Percentiles rank a stretch among this genome's conserved stretches.
These are phyloP conservation scores for Dynastes hyllus DNA, from an alignment of 2,888 invertebrate genomes.

Conservation along the genomic window DNA sequence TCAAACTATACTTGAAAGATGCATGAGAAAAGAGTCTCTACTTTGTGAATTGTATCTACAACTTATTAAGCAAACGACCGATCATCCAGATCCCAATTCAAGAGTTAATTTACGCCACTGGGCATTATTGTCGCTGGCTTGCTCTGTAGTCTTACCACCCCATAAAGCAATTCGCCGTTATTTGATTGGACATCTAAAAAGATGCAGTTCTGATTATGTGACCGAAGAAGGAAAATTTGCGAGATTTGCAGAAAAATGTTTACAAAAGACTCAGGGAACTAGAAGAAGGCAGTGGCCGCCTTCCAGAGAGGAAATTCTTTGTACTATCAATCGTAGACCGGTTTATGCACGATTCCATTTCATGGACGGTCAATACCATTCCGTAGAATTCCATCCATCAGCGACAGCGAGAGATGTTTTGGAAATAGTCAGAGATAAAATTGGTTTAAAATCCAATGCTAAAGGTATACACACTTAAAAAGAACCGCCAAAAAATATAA, in stretches of 20 bases:
- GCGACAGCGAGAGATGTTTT: constrained; percentile 93
- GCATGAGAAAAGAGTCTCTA: constrained; percentile 91
- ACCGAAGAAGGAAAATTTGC: constrained; percentile 97
- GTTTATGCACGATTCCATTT: constrained; percentile 94
- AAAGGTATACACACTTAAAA: constrained; percentile 66
- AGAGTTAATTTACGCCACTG: constrained; percentile 92
- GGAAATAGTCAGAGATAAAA: constrained; percentile 90
- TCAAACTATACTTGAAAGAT: constrained; percentile 91
- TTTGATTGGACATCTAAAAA: constrained; percentile 90
- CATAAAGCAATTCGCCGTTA: constrained; percentile 90
- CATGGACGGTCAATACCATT: constrained; percentile 96
- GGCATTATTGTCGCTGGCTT: constrained; percentile 88
- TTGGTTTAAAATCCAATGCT: constrained; percentile 86
- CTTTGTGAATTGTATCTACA: constrained; percentile 94
- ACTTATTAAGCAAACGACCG: constrained; percentile 92
- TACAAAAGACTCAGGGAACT: constrained; percentile 81
- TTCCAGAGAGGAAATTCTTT: constrained; percentile 92
- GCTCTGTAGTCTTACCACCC: constrained; percentile 89
- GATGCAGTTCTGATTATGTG: constrained; percentile 89
- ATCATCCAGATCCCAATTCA: constrained; percentile 91
- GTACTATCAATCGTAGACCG: constrained; percentile 91
- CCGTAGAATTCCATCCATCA: constrained; percentile 95
- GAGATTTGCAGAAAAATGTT: constrained; percentile 91
- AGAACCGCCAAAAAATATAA: constrained; percentile 12
- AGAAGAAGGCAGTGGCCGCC: constrained; percentile 92